A percentile compares a stretch with the other conserved stretches of the same genome.
Conservation (phyloP, 1,140 invertebrate genomes). For the Aplysia californica region DNA sequence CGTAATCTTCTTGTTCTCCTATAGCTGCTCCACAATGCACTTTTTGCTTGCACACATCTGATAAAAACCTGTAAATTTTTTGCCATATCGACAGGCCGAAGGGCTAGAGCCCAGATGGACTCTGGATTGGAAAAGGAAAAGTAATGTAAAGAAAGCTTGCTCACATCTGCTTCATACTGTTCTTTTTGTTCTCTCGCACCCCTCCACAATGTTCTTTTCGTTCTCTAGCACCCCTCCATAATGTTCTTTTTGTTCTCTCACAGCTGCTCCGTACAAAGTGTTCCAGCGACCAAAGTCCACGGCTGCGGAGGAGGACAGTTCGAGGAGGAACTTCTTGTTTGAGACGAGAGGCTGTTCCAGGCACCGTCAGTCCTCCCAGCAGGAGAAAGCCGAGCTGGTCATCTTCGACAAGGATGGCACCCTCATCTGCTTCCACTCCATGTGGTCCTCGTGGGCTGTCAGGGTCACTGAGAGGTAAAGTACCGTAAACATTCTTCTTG, state of each 20-base stretch:
- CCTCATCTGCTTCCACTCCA: slow-evolving; percentile 70
- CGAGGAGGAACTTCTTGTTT: slow-evolving; percentile 10
- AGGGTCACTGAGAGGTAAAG: slow-evolving; percentile 61
- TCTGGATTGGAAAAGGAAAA: neutral
- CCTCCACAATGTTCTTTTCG: neutral
- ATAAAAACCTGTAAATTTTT: no score
- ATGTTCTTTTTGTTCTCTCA: neutral
- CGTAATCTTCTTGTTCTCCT: no score
- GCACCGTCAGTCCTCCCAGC: slow-evolving; percentile 24
- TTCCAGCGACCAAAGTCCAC: neutral
- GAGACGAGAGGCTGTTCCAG: slow-evolving; percentile 50
- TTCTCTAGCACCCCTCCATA: neutral
- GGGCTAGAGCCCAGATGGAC: no score
- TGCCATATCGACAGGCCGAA: no score
- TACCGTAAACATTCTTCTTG: no score
- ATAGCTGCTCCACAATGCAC: no score
- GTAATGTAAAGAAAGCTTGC: neutral
- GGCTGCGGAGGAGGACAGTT: neutral
- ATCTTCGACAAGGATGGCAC: slow-evolving; percentile 72
- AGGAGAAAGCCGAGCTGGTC: slow-evolving; percentile 61
- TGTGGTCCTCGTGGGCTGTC: slow-evolving; percentile 70
- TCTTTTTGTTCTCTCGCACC: neutral
- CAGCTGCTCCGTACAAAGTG: neutral
- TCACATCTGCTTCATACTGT: neutral
- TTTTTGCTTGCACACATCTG: no score